phyloP scores from a whole-genome alignment of 2,888 invertebrate genomes.

The Platypus cylindrus region DNA sequence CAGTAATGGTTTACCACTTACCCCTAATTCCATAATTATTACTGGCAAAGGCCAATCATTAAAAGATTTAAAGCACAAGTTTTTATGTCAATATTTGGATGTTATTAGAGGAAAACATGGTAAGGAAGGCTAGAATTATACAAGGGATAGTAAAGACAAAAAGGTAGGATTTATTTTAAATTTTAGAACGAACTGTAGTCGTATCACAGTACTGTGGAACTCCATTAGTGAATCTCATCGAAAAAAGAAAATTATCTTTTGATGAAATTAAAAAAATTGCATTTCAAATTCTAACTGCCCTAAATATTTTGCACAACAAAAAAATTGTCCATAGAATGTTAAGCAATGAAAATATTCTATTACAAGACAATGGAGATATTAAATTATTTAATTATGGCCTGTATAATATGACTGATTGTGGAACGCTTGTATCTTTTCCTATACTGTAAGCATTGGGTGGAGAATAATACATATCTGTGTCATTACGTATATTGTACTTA shows the following conservation, averaged over 20 bases:
- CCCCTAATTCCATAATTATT: slow-evolving; percentile 92
- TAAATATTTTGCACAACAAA: slow-evolving; percentile 58
- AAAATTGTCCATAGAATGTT: slow-evolving; percentile 70
- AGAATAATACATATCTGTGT: background rate
- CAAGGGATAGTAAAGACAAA: background rate
- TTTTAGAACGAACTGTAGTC: slow-evolving; percentile 46
- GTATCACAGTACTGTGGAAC: slow-evolving; percentile 68
- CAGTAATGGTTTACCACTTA: slow-evolving; percentile 89
- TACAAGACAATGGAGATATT: slow-evolving; percentile 57
- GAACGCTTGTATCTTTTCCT: slow-evolving; percentile 81
- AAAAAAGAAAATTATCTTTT: slow-evolving; percentile 36
- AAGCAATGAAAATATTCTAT: slow-evolving; percentile 68
- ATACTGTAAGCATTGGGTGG: slow-evolving; percentile 53
- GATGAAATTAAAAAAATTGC: slow-evolving; percentile 51
- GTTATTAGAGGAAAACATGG: slow-evolving; percentile 90
- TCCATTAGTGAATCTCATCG: slow-evolving; percentile 41
- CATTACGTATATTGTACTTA: background rate
- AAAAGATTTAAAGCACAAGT: slow-evolving; percentile 63
- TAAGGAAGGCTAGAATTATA: slow-evolving; percentile 30
- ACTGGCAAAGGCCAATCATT: slow-evolving; percentile 77
- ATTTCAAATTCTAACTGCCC: slow-evolving; percentile 58
- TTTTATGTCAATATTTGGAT: slow-evolving; percentile 83
- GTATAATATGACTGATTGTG: slow-evolving; percentile 79
- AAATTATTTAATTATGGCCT: slow-evolving; percentile 91
- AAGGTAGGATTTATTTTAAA: background rate